Evolutionary conservation across 2,888 invertebrate species (phyloP), one percentile per base, ranked within the genome.

Genomic region (Cataglyphis cursor): DNA sequence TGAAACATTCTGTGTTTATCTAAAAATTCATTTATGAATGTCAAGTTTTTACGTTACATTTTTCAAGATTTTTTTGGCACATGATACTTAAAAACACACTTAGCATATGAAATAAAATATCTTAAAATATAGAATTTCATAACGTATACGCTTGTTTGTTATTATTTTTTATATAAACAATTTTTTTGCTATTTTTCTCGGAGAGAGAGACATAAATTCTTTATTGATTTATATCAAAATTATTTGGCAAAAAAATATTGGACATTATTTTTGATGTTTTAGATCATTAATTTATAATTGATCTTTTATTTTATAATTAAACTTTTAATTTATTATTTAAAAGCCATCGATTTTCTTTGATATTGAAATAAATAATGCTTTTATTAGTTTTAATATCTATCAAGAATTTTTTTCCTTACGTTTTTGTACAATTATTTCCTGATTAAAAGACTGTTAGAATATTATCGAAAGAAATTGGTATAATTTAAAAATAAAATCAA

Each of bases 11-110:
- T 41, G 31, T 41, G n/a, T 41, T 76, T 54, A 38, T 8, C 3
- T 38, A 66, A 76, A 78, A 48, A 41, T 31, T 54, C 0, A 15
- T 38, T 76, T 68, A 41, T 76, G 12, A 59, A 57, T 31, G 31
- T 21, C 15, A 28, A 54, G 9, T 62, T 76, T 66, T 66, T 38
- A 59, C 57, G 15, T 59, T 31, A 48, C 51, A 54, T 74, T 74
- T 35, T 48, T 31, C 21, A 24, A 51, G 38, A 75, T 38, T 48
- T 68, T 68, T n/a, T 41, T 18, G 9, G 24, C 24, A n/a, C 21
- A 5, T 9, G n/a, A 21, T 74, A n/a, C 9, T 38, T 38, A 5
- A 54, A 21, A 64, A 48, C 62, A 5, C 44, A 61, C 21, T 74
- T 62, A 61, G 12, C 64, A 21, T 24, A n/a, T 2, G 24, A 38